A percentile compares a stretch with the other conserved stretches of the same genome.
phyloP scores from a whole-genome alignment of 2,113 vertebrate genomes.

The Chaetodon trifascialis region DNA sequence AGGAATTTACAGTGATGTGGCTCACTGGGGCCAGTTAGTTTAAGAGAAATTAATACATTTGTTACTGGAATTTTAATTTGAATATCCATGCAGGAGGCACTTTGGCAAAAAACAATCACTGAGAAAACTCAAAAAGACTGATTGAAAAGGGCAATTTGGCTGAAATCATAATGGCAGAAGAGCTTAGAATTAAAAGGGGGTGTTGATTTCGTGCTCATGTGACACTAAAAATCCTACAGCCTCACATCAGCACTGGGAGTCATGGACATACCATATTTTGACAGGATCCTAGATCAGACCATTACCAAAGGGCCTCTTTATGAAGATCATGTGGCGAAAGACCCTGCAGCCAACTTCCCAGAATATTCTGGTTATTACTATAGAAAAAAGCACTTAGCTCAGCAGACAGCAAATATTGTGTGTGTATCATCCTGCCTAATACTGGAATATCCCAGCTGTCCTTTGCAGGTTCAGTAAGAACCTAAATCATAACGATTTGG shows the following conservation, averaged over 20 bases:
- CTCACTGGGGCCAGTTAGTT: neutral
- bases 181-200: neutral
- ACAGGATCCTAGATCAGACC: neutral
- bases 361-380: conserved; percentile 26
- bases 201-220: neutral
- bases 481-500: neutral
- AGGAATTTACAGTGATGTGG: conserved; percentile 12
- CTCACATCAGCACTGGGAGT: neutral
- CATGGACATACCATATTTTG: neutral
- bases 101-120: conserved; percentile 47
- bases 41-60: conserved; percentile 8
- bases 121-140: neutral
- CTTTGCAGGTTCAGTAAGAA: conserved; percentile 18
- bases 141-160: conserved; percentile 8
- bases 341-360: neutral
- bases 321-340: neutral
- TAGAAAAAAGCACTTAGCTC: neutral
- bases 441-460: conserved; percentile 6
- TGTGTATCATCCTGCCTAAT: conserved; percentile 8
- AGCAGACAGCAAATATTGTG: neutral
- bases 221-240: neutral
- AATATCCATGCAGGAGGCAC: conserved; percentile 56
- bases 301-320: conserved; percentile 9
- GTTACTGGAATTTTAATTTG: neutral
- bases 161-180: conserved; percentile 5